Evolutionary conservation across 1,140 invertebrate species (phyloP), one percentile per base, ranked within the genome.

Genomic region (Megalopta genalis): DNA sequence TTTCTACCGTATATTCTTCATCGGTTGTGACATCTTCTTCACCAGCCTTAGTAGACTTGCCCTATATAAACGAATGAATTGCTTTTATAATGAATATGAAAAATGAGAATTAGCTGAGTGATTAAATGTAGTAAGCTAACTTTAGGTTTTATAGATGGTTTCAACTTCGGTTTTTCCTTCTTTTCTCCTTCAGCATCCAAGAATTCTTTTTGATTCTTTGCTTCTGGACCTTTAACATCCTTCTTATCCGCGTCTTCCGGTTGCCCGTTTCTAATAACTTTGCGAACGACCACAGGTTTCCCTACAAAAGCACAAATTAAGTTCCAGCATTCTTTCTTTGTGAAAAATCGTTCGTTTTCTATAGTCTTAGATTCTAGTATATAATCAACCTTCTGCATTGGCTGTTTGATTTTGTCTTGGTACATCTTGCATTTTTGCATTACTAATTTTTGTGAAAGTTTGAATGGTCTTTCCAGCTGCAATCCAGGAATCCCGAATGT

Each of bases 391-490:
- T 86, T 91, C 90, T 21, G 74, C 65, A 57, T 83, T 83, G 23
- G 79, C 72, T 77, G 86, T 78, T 81, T 89, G 80, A 79, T 89
- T 74, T 78, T 86, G 86, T 39, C 86, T 82, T 21, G 88, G 85
- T 10, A 88, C 84, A 70, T 91, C 93, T 57, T 92, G 91, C 89
- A 94, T 92, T 83, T 93, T 94, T 39, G 93, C 90, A 54, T 91
- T 92, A 78, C 89, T 93, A 39, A 95, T 93, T 90, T 94, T 94
- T 21, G 93, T 94, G 86, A 96, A 94, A 1, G 94, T 94, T 91
- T 96, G 96, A 80, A 97, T 95, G 75, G 95, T 95, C 86, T 95
- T 95, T 0, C 96, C 96, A 25, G 96, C 97, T 23, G 95, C 94
- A 37, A 97, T 95, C 96, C 96, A 97, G 0, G 95, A 94, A 78